Conservation (phyloP, 1,140 invertebrate species). For the Drosophila subpulchrella region DNA sequence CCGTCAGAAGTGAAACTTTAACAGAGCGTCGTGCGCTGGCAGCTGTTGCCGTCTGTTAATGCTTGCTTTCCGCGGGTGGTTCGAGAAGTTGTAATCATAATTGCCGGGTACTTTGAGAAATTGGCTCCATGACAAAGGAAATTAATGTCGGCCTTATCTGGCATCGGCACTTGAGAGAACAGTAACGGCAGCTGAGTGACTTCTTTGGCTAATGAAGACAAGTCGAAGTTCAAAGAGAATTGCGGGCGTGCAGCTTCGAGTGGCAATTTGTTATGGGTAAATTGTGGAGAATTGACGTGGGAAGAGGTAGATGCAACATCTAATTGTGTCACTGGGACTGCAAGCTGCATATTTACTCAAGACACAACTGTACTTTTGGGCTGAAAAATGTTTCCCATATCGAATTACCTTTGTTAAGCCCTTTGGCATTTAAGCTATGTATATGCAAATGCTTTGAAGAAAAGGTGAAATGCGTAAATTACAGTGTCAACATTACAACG, state of each 20-base stretch:
- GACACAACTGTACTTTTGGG: slow-evolving; percentile 50
- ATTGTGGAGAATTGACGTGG: slow-evolving; percentile 49
- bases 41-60: not conserved
- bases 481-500: slow-evolving; percentile 82
- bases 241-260: slow-evolving; percentile 20
- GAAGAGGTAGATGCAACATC: slow-evolving; percentile 27
- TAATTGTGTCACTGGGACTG: slow-evolving; percentile 30
- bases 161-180: slow-evolving; percentile 45
- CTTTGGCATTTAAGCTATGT: slow-evolving; percentile 48
- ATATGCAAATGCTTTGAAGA: slow-evolving; percentile 67
- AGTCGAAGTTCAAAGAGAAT: slow-evolving; percentile 25
- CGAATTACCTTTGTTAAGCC: slow-evolving; percentile 60
- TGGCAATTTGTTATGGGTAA: slow-evolving; percentile 68
- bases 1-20: slow-evolving; percentile 40
- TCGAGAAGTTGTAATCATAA: slow-evolving; percentile 51
- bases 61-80: slow-evolving; percentile 44
- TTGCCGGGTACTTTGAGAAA: slow-evolving; percentile 21
- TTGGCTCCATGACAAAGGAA: slow-evolving; percentile 36
- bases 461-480: slow-evolving; percentile 80
- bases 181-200: slow-evolving; percentile 25
- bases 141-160: slow-evolving; percentile 49
- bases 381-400: slow-evolving; percentile 36
- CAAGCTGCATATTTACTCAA: not conserved
- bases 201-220: slow-evolving; percentile 59
- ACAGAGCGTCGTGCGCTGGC: not conserved